These are phyloP conservation scores for Mesitornis unicolor DNA, from an alignment of 2,113 vertebrate species.

Conservation along the genomic window DNA sequence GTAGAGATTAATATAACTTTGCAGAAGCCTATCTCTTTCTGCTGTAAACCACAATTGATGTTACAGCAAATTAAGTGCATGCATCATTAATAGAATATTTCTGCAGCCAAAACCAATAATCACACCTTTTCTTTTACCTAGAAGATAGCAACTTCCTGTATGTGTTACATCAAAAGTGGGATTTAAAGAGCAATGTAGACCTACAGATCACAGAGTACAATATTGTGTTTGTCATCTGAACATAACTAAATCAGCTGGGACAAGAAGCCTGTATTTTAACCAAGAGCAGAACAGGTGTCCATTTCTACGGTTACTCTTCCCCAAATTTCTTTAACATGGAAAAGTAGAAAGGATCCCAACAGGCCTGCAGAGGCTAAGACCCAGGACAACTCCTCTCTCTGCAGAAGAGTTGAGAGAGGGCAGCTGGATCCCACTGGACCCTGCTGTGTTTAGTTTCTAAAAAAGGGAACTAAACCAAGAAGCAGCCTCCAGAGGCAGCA, in stretches of 20 bases:
- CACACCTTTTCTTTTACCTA: not conserved
- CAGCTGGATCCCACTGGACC: constrained; percentile 66
- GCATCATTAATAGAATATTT: not conserved
- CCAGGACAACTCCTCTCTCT: not conserved
- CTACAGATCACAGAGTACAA: not conserved
- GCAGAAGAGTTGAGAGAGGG: constrained; percentile 41
- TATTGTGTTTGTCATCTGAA: not conserved
- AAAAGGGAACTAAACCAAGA: constrained; percentile 34
- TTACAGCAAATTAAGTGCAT: not conserved
- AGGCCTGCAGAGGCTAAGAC: not conserved
- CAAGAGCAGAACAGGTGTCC: not conserved
- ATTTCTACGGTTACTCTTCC: not conserved
- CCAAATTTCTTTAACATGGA: not conserved
- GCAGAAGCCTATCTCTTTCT: constrained; percentile 8
- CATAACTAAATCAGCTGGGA: not conserved
- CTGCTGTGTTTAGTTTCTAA: constrained; percentile 58
- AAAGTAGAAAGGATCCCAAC: not conserved
- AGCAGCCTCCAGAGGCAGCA: constrained; percentile 59
- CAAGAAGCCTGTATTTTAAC: not conserved
- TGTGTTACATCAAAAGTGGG: fast-evolving
- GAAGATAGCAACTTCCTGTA: not conserved
- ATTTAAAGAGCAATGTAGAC: not conserved
- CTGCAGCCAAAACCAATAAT: not conserved
- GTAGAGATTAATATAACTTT: constrained; percentile 28
- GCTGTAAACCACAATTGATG: not conserved